These are phyloP conservation scores for Dendrocincla fuliginosa DNA, from an alignment of 2,797 vertebrate species.

Conservation along the genomic window DNA sequence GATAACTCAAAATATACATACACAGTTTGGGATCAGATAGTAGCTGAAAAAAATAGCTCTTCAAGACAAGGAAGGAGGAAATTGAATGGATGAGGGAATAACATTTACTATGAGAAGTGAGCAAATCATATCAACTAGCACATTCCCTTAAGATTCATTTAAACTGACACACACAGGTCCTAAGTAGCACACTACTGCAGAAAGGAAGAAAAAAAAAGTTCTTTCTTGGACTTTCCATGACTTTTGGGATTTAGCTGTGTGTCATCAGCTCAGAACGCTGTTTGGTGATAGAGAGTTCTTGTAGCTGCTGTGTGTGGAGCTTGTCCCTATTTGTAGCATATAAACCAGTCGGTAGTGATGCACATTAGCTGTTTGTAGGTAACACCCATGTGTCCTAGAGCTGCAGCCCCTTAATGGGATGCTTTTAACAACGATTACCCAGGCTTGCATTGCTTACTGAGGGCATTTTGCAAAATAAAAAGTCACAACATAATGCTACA, in stretches of 20 bases:
- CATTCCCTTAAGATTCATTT: neutral
- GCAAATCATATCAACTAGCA: neutral
- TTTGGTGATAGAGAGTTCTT: neutral
- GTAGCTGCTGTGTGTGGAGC: neutral
- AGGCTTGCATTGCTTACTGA: neutral
- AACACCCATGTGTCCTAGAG: neutral
- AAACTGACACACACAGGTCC: neutral
- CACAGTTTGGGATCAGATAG: neutral
- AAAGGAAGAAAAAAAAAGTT: neutral
- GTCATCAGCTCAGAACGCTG: neutral
- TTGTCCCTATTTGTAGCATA: neutral
- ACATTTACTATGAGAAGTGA: neutral
- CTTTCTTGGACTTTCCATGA: neutral
- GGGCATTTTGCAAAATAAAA: neutral
- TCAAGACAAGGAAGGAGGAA: neutral
- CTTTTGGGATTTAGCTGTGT: neutral
- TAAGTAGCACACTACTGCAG: neutral
- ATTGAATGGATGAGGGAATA: neutral
- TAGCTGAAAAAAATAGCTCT: neutral
- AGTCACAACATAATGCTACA: too few relatives aligned
- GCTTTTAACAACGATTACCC: neutral
- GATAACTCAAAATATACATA: neutral
- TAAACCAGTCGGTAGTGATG: neutral
- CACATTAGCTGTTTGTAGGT: neutral
- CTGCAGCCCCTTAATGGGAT: neutral